These are phyloP conservation scores for Metridium senile DNA, from an alignment of 92 coral and sea anemone genomes.

Conservation along the genomic window DNA sequence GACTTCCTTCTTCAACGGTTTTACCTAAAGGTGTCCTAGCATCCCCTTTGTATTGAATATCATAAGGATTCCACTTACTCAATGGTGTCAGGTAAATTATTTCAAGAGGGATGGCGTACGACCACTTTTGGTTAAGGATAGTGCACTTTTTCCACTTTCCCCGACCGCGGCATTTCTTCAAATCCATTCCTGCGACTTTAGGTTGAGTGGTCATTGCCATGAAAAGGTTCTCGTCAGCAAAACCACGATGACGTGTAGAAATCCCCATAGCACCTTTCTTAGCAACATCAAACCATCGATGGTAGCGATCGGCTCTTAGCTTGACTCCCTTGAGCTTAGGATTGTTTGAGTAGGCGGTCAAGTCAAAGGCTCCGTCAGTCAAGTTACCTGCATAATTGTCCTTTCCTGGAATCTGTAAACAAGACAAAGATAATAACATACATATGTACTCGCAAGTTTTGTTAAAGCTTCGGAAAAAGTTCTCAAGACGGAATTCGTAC, in stretches of 20 bases:
- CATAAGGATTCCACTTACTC: conserved; percentile 74
- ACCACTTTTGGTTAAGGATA: conserved; percentile 55
- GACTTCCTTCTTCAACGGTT: conserved; percentile 52
- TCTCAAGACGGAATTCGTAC: no score
- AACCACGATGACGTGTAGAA: conserved; percentile 64
- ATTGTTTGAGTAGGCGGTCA: conserved; percentile 40
- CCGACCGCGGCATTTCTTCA: neutral
- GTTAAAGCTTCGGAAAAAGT: no score
- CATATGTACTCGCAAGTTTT: conserved; percentile 8
- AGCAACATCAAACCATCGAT: conserved; percentile 62
- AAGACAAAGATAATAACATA: neutral
- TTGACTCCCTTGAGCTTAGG: conserved; percentile 28
- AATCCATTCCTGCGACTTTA: conserved; percentile 57
- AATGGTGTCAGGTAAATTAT: conserved; percentile 77
- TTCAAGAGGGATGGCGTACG: conserved; percentile 84
- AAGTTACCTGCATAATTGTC: conserved; percentile 68
- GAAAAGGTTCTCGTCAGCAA: conserved; percentile 64
- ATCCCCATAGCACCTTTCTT: conserved; percentile 64
- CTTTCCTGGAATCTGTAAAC: conserved; percentile 60
- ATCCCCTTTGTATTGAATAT: conserved; percentile 73
- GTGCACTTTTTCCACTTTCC: conserved; percentile 24
- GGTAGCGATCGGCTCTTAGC: conserved; percentile 54
- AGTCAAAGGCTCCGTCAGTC: conserved; percentile 52
- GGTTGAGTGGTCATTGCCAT: conserved; percentile 77
- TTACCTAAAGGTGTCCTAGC: conserved; percentile 30